Percentiles rank a stretch among this genome's conserved stretches.
These are phyloP conservation scores for Cardiocondyla obscurior DNA, from an alignment of 1,140 invertebrate species.

Conservation along the genomic window DNA sequence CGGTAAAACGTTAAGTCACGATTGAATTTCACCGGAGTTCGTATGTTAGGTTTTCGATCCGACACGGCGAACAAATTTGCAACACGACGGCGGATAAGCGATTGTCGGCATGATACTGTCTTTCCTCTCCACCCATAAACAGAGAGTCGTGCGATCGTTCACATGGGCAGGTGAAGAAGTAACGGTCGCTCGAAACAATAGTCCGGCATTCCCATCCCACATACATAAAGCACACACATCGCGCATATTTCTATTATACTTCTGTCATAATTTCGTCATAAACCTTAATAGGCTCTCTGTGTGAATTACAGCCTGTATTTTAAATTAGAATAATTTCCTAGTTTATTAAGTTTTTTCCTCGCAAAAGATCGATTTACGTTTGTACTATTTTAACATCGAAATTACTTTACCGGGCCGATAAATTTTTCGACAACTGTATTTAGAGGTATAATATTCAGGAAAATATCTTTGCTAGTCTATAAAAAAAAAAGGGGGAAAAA, in stretches of 20 bases:
- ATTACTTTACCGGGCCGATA: background rate
- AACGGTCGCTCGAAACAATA: conserved; percentile 32
- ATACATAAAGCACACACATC: background rate
- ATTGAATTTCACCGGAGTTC: conserved; percentile 24
- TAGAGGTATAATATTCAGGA: background rate
- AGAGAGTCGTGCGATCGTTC: conserved; percentile 28
- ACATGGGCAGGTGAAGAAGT: conserved; percentile 27
- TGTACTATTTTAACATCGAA: background rate
- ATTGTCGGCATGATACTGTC: conserved; percentile 13
- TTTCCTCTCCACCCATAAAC: conserved; percentile 7
- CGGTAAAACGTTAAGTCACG: background rate
- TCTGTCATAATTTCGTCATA: background rate
- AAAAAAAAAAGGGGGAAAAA: background rate
- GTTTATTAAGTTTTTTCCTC: background rate
- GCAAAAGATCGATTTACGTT: background rate
- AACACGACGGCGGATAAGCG: conserved; percentile 4
- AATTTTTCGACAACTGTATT: background rate
- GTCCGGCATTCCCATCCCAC: conserved; percentile 2
- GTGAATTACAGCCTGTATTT: background rate
- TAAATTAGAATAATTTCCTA: background rate
- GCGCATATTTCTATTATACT: background rate
- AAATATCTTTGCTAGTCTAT: background rate
- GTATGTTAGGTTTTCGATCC: conserved; percentile 6
- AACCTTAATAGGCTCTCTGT: background rate
- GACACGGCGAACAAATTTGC: conserved; percentile 16